phyloP scores from a whole-genome alignment of 2,888 invertebrate genomes.

The Chloromyia formosa region DNA sequence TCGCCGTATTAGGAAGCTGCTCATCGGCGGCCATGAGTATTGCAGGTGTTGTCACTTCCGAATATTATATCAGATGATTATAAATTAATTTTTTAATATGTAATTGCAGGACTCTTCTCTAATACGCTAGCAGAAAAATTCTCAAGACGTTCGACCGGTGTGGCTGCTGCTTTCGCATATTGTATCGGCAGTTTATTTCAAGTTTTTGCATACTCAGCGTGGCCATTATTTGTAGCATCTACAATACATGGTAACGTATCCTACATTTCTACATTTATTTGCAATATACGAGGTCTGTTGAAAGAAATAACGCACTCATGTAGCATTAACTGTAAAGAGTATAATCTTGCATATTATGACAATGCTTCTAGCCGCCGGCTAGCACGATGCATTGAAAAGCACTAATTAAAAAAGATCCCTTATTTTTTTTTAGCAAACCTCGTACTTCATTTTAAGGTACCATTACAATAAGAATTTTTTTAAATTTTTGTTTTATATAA shows the following conservation, averaged over 20 bases:
- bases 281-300: no score
- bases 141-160: constrained; percentile 60
- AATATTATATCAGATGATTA: neutral
- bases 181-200: constrained; percentile 7
- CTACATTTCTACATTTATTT: constrained; percentile 57
- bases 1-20: constrained; percentile 75
- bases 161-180: constrained; percentile 7
- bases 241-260: constrained; percentile 4
- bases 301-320: no score
- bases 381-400: no score
- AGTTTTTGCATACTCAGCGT: neutral
- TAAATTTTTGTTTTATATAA: no score
- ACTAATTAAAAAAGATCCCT: no score
- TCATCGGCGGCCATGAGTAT: constrained; percentile 67
- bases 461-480: no score
- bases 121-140: constrained; percentile 71
- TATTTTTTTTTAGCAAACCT: no score
- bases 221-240: constrained; percentile 10
- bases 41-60: constrained; percentile 61
- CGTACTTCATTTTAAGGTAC: no score
- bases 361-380: no score
- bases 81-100: neutral
- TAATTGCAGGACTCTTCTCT: constrained; percentile 71
- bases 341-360: no score
- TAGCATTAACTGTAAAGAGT: no score